Evolutionary conservation across 2,888 invertebrate genomes (phyloP), one percentile per base, ranked within the genome.

Genomic region (Alloscopus bannaensis): DNA sequence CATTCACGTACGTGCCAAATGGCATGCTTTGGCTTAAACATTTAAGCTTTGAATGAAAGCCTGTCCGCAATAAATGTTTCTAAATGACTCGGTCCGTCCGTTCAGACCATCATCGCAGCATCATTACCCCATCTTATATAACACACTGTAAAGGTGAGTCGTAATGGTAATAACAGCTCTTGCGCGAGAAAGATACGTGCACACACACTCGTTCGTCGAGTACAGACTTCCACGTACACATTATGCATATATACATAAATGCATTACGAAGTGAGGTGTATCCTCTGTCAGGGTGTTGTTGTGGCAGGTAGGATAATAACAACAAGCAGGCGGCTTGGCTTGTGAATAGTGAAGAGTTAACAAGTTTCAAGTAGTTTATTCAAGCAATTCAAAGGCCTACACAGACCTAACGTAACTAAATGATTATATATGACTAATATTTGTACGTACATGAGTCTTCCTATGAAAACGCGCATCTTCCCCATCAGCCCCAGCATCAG

Each of bases 1-100:
- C 68, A 76, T 76, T 69, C 68, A 60, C 13, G 68, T 76, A 69
- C 68, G 76, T 76, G 76, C 76, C 68, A 75, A 73, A 75, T 68
- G 75, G 75, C 75, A 75, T 75, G 75, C 75, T 66, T 75, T 75
- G 64, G 65, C 65, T 64, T 55, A 57, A 65, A 57, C 65, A 65
- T 73, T 71, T 65, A 57, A 47, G 65, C 57, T 73, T n/a, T 73
- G 73, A 73, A 73, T 73, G 73, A 73, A 73, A 73, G 73, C 65
- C 73, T 73, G 73, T 73, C 73, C 65, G 64, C 73, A 73, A 65
- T 73, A 73, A 73, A 73, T 73, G 73, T 73, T 57, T 45, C 65
- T 73, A 65, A 73, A 73, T 55, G 64, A 73, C 55, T 65, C 55
- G 55, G 64, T 64, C 57, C 73, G 69, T 70, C 69, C 59, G 65